phyloP scores from a whole-genome alignment of 1,140 invertebrate genomes.

The Rhopalosiphum padi region DNA sequence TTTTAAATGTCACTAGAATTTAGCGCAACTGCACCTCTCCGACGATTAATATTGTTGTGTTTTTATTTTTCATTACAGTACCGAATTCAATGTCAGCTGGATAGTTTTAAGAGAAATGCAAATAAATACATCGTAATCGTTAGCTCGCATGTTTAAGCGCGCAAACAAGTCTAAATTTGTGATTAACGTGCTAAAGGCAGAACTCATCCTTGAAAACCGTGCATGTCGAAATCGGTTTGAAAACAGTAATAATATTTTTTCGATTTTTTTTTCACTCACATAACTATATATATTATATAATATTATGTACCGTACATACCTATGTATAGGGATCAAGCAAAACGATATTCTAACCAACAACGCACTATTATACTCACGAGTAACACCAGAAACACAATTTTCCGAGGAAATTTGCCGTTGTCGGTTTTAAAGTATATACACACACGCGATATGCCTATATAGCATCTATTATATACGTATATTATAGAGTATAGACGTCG shows the following conservation, averaged over 20 bases:
- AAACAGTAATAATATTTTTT: not conserved
- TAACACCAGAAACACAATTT: not conserved
- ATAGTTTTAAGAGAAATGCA: not conserved
- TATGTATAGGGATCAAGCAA: not conserved
- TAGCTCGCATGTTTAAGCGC: not conserved
- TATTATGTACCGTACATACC: not conserved
- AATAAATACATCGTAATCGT: not conserved
- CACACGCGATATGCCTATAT: too few species aligned
- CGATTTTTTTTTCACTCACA: not conserved
- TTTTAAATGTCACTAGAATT: conserved; percentile 24
- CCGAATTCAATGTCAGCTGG: not conserved
- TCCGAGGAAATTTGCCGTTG: too few species aligned
- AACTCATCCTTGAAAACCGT: not conserved
- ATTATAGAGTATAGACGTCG: too few species aligned
- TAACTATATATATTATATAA: not conserved
- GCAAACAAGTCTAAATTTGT: not conserved
- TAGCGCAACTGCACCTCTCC: not conserved
- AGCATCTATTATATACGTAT: too few species aligned
- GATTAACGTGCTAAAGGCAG: not conserved
- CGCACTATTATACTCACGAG: not conserved
- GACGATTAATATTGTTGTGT: not conserved
- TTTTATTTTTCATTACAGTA: not conserved
- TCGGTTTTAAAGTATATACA: too few species aligned
- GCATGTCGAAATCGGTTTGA: not conserved
- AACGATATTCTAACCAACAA: not conserved